Conservation (phyloP, 2,888 invertebrate species). For the Xestia xanthographa region DNA sequence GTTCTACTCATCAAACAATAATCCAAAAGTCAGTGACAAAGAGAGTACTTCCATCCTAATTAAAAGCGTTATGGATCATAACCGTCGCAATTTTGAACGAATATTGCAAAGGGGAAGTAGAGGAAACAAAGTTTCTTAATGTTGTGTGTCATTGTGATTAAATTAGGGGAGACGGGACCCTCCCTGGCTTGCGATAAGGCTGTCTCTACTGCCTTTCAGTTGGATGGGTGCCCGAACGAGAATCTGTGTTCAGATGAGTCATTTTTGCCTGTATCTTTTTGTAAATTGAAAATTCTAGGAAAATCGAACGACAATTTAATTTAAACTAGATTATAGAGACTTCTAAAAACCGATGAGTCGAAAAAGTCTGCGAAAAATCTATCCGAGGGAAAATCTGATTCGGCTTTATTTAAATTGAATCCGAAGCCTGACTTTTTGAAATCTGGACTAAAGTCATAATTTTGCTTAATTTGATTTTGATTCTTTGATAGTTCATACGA, state of each 20-base stretch:
- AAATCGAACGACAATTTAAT: slow-evolving; percentile 11
- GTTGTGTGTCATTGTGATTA: slow-evolving; percentile 56
- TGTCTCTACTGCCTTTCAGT: slow-evolving; percentile 18
- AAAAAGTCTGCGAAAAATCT: neutral
- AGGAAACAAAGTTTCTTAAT: slow-evolving; percentile 45
- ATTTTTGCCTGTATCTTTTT: neutral
- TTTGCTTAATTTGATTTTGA: slow-evolving; percentile 11
- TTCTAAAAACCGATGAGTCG: slow-evolving; percentile 18
- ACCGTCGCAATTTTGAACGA: slow-evolving; percentile 20
- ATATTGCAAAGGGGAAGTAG: slow-evolving; percentile 31
- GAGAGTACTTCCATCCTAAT: slow-evolving; percentile 38
- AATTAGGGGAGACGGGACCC: slow-evolving; percentile 44
- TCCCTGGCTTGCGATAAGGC: slow-evolving; percentile 22
- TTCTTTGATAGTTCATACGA: neutral
- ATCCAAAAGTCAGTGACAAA: slow-evolving; percentile 11
- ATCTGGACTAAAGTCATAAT: neutral
- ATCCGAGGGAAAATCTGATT: neutral
- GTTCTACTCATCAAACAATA: neutral
- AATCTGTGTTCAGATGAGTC: neutral
- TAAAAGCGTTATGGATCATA: slow-evolving; percentile 43
- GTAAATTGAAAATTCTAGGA: neutral
- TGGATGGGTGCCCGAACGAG: slow-evolving; percentile 38
- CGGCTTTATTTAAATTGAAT: slow-evolving; percentile 36
- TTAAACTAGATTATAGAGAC: neutral
- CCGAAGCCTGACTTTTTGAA: neutral